Evolutionary conservation across 2,113 vertebrate species (phyloP), one percentile per base, ranked within the genome.

Genomic region (Merops nubicus): DNA sequence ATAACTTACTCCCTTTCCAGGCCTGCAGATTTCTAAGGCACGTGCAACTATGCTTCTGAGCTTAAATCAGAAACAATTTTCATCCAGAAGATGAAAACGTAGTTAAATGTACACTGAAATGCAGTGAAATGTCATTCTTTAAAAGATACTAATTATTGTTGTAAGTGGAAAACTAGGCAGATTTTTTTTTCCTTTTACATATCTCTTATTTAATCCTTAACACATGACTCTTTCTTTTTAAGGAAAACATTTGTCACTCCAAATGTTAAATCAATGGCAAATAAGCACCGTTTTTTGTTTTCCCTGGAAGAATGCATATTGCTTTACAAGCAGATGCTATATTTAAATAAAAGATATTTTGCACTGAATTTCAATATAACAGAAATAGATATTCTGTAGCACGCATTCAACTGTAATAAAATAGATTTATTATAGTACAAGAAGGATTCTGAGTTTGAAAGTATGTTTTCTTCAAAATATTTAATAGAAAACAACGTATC

Each of bases 381-480:
- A 89, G 79, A 88, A 96, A 97, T 92, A 54, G 57, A 75, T 87
- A 87, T 54, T 90, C 85, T 96, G 62, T 65, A 68, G 14, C 60
- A 82, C 38, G 40, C 11, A 16, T 91, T 94, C 95, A 95, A 63
- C 65, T 93, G 29, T 86, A 97, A 62, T 88, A 94, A 97, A 97
- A 96, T 94, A 70, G 88, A 96, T 95, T 91, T 36, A 96, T 97
- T 97, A 80, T 17, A 85, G 53, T 70, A 70, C 0, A 1, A 68
- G 79, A 81, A 93, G 19, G 33, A 62, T 31, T 75, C 56, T 73
- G 59, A 95, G 57, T 45, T 86, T 95, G 65, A 89, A 91, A 96
- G 73, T 88, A 64, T 23, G 43, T 86, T 96, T 85, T 91, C 83
- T 91, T 96, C 68, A 91, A 43, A 87, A 93, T 93, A 92, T 93